Base-by-base conservation (phyloP, 2,113 vertebrate species). In the Gobio gobio region DNA sequence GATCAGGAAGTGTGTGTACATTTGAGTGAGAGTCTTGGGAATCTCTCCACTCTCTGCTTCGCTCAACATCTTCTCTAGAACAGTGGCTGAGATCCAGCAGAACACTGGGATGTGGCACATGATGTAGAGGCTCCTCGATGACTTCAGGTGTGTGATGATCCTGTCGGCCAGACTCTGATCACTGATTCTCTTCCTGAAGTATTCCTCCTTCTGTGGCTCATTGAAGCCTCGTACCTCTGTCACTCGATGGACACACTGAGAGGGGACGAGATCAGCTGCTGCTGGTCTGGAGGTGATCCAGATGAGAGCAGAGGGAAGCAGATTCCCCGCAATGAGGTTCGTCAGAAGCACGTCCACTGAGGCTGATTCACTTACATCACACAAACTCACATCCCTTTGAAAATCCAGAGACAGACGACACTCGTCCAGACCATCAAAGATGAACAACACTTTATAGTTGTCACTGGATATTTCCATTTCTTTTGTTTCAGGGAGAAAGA, bases 41-140 rank as follows among this genome's bases (percentile, higher is more conserved):
- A 59, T 59, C 58, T 59, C 58, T 59, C 22, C 22, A 10, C 22
- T 24, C 22, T 59, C 9, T 59, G 58, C 58, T 24, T 24, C 8
- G 10, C 22, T 59, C 58, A 59, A 4, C 58, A 59, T 59, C 58
- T 59, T 59, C 58, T 59, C 58, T 10, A 59, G 9, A 24, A 59
- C 58, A 59, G 22, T 5, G 10, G 59, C 59, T 26, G 59, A 63
- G 59, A 63, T 63, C 59, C 59, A 63, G 59, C 59, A 63, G 59
- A 63, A 63, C n/a, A 63, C 59, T 26, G 59, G 59, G 59, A 63
- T 63, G 59, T 63, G 59, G 59, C 59, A 63, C 59, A 63, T 63
- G 59, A 63, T 63, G 59, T 5, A 63, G 59, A 63, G 59, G n/a
- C 59, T 63, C 59, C 59, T 63, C 5, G 59, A 26, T 12, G 59